Conservation (phyloP, 2,113 vertebrate species). For the Nothobranchius furzeri region DNA sequence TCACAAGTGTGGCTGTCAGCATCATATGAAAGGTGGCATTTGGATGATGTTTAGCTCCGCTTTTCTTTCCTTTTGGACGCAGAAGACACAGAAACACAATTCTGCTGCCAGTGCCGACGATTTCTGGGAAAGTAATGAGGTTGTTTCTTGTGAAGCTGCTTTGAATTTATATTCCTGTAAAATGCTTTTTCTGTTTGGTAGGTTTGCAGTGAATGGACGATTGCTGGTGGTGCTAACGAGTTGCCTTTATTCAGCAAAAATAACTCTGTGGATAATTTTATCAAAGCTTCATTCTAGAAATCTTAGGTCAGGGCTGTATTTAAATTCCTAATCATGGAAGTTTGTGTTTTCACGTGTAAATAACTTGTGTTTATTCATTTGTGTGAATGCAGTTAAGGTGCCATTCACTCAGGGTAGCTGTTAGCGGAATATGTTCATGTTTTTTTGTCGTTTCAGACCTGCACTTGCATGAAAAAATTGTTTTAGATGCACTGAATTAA, state of each 20-base stretch:
- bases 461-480: no score
- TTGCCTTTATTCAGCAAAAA: conserved; percentile 6
- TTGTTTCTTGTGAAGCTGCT: not conserved
- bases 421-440: no score
- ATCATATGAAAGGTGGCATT: not conserved
- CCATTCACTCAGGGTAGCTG: no score
- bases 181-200: conserved; percentile 8
- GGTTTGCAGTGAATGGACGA: conserved; percentile 8
- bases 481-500: no score
- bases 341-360: no score
- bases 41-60: not conserved
- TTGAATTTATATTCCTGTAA: conserved; percentile 1
- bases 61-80: not conserved
- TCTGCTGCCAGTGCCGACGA: not conserved
- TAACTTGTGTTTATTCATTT: no score
- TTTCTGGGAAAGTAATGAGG: not conserved
- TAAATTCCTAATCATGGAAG: no score
- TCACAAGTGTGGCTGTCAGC: conserved; percentile 6
- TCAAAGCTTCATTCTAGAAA: not conserved
- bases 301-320: no score
- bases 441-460: no score
- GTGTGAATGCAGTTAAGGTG: no score
- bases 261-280: conserved; percentile 34
- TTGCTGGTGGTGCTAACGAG: conserved; percentile 1
- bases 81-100: not conserved